Base-by-base conservation (phyloP, 2,888 invertebrate genomes). In the Gibbula magus region DNA sequence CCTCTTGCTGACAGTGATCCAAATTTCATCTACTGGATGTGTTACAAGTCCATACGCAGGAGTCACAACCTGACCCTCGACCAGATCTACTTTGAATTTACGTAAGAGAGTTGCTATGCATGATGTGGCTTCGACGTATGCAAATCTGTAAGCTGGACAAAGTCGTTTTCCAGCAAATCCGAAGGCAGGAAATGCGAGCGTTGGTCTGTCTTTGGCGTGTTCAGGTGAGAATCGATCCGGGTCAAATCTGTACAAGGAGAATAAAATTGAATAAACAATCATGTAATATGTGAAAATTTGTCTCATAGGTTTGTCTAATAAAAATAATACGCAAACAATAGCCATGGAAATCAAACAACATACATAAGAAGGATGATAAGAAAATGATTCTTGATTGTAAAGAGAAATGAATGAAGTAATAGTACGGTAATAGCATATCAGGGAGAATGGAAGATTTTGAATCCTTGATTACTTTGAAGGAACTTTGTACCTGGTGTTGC, bases 91-190 rank as follows among this genome's bases (percentile, higher is more conserved):
- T 76, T 89, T 84, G 85, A 92, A 93, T 77, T 87, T 86, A 45
- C 87, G 78, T 20, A 93, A 82, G 10, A 93, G 78, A 2, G 88
- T 84, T 7, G 88, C 87, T 20, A 93, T 54, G 52, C 88, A 82
- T 5, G 89, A 83, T 0, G 88, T 82, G 3, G 87, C 88, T 83
- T 92, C 89, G 20, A 86, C 77, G 75, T 91, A 89, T 0, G 91
- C 87, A 82, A 92, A 89, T 25, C 86, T 86, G 73, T 87, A 85
- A 3, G 88, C 91, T 18, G 91, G 91, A 79, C 91, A 91, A 18
- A 86, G 84, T 5, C 91, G 82, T 78, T 92, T 92, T 16, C 93
- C 93, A 75, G 91, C 91, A 88, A 93, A 92, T 3, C 93, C 93
- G 86, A 93, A 93, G 0, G 93, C 92, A 70, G 88, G 86, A 81